These are phyloP conservation scores for Propithecus deckenii DNA, from an alignment of 2,797 vertebrate genomes.

Conservation along the genomic window DNA sequence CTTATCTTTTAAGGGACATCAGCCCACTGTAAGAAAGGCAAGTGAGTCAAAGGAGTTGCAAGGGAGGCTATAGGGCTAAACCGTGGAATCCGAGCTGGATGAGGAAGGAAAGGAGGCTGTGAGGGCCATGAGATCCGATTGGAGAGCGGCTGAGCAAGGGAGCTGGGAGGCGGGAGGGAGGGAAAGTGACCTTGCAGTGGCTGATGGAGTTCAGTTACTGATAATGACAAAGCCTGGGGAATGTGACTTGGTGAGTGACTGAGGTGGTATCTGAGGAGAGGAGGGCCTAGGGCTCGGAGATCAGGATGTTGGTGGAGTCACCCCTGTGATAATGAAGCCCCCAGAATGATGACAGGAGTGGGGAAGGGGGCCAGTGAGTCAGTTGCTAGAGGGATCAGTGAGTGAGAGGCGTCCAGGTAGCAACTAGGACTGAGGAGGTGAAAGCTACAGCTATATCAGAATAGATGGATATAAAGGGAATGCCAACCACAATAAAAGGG, in stretches of 20 bases:
- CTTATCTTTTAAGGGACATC: not conserved
- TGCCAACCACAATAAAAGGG: not conserved
- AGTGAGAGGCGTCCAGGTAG: not conserved
- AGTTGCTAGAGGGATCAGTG: not conserved
- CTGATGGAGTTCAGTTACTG: not conserved
- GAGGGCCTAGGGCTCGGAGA: not conserved
- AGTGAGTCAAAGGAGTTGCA: not conserved
- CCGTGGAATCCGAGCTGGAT: not conserved
- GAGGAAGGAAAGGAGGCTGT: not conserved
- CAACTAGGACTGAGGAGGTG: not conserved
- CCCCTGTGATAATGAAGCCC: not conserved
- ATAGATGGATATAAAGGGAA: not conserved
- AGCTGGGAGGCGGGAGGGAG: not conserved
- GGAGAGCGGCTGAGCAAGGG: not conserved
- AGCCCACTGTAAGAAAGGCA: not conserved
- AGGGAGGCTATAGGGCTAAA: not conserved
- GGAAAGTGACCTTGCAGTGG: not conserved
- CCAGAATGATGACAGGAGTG: not conserved
- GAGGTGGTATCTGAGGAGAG: not conserved
- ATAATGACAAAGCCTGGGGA: not conserved
- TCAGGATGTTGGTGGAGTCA: not conserved
- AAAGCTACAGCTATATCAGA: not conserved
- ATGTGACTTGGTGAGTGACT: not conserved
- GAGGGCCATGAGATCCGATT: not conserved
- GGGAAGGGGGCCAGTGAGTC: not conserved